Evolutionary conservation across 2,888 invertebrate species (phyloP).

Genomic region (Boloria selene): DNA sequence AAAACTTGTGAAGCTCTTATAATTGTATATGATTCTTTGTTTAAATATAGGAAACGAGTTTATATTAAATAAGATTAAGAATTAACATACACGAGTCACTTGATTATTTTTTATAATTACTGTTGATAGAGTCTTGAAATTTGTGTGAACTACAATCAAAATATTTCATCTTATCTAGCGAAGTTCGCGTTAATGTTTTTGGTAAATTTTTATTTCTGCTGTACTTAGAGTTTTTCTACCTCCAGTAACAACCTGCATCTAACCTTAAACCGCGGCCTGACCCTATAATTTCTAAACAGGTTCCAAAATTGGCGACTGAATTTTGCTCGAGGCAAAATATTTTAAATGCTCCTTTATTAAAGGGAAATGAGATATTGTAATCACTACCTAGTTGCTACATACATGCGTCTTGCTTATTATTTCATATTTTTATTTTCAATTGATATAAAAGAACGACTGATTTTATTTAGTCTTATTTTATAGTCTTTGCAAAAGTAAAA

Average conservation of each 20-base stretch:
- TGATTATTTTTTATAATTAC: slow-evolving; percentile 4
- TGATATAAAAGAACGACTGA: slow-evolving; percentile 26
- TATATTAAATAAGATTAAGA: slow-evolving; percentile 2
- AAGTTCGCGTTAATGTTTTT: not conserved
- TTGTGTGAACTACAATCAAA: not conserved
- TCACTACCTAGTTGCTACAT: slow-evolving; percentile 59
- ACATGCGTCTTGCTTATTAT: slow-evolving; percentile 37
- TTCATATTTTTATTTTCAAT: slow-evolving; percentile 34
- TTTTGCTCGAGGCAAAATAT: slow-evolving; percentile 65
- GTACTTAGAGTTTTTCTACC: slow-evolving; percentile 35
- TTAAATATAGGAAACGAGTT: slow-evolving; percentile 21
- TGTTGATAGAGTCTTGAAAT: not conserved
- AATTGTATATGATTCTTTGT: slow-evolving; percentile 18
- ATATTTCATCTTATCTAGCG: too few species aligned
- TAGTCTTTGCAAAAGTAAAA: not conserved
- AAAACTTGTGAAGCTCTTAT: slow-evolving; percentile 23
- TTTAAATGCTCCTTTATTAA: slow-evolving; percentile 73
- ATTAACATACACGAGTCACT: slow-evolving; percentile 5
- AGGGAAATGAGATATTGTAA: slow-evolving; percentile 77
- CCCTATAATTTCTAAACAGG: slow-evolving; percentile 82
- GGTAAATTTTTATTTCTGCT: slow-evolving; percentile 4
- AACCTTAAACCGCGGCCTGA: slow-evolving; percentile 60
- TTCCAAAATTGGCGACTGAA: slow-evolving; percentile 78
- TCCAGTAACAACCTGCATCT: slow-evolving; percentile 51
- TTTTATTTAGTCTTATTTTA: slow-evolving; percentile 14